phyloP scores from a whole-genome alignment of 2,797 vertebrate species.

The Dicrostonyx torquatus region DNA sequence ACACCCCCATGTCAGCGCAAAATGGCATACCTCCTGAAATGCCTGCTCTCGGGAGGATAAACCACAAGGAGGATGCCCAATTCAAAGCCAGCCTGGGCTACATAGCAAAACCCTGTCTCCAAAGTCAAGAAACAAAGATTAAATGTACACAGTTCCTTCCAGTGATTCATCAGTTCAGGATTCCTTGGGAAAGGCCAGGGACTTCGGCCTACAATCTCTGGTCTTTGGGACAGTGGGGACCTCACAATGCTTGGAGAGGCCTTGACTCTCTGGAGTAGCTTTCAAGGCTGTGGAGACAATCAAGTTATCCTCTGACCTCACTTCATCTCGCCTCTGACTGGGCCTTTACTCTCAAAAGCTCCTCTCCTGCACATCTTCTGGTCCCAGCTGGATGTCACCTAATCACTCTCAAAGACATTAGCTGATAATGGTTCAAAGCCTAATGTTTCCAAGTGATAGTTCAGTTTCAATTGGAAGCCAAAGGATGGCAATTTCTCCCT shows the following conservation, averaged over 20 bases:
- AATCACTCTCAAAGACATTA: constrained; percentile 54
- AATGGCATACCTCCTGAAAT: neutral
- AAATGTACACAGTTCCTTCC: neutral
- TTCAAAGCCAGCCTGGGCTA: neutral
- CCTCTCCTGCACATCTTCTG: neutral
- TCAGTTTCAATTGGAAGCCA: constrained; percentile 65
- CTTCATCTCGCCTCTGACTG: neutral
- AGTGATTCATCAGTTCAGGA: neutral
- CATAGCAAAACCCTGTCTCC: neutral
- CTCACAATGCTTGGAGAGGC: neutral
- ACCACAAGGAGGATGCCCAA: no score
- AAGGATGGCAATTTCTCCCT: constrained; percentile 38
- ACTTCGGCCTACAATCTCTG: neutral
- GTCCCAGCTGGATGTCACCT: constrained; percentile 35
- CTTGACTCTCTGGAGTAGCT: neutral
- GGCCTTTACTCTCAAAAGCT: neutral
- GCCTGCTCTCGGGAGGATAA: neutral
- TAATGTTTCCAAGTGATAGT: constrained; percentile 56
- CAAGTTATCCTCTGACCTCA: neutral
- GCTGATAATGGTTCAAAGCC: constrained; percentile 42
- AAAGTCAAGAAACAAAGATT: neutral
- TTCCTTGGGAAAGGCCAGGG: neutral
- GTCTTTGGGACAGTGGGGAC: neutral
- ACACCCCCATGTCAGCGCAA: neutral
- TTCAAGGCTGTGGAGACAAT: neutral